Base-by-base conservation (phyloP, 2,888 invertebrate genomes). In the Tipula helvola region DNA sequence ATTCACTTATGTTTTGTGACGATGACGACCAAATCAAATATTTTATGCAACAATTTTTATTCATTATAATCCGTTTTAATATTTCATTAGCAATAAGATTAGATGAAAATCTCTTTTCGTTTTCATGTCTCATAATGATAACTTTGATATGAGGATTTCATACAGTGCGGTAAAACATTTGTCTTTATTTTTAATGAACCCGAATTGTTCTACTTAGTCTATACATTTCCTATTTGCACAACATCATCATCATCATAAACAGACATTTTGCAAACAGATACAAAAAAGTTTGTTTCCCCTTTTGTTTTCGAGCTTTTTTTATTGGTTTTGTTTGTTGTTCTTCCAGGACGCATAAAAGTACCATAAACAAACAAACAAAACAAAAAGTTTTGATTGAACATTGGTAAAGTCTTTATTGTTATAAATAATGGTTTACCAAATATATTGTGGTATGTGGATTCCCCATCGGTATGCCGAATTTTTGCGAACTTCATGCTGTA, bases 1-100 rank as follows among this genome's bases (percentile, higher is more conserved):
- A 52, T n/a, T 8, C 52, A 71, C 7, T 7, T 39, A 39, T 71
- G 71, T 28, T 71, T 18, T 39, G 39, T 39, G 39, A 7, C 71
- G 71, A 71, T 71, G 71, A 28, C 71, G 71, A 71, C 71, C 71
- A 71, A n/a, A 16, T 52, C 5, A 7, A 16, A 71, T 28, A 71
- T 28, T 28, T 71, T 71, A 71, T 71, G 18, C 28, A 71, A 71
- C 71, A 71, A 71, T 18, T 71, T 71, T 18, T 71, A 71, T 71
- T 71, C 13, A 28, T 28, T 28, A 71, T 71, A 71, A 71, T 71
- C 71, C 71, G 71, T 71, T 28, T 18, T 71, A 28, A 71, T 71
- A 71, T 71, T 71, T 71, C 71, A 71, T 71, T 71, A 71, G 71
- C 71, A 71, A 71, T 71, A 71, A 71, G 71, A 71, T 71, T 71